Conservation (phyloP, 2,797 vertebrate species). For the Sebastes hubbsi region DNA sequence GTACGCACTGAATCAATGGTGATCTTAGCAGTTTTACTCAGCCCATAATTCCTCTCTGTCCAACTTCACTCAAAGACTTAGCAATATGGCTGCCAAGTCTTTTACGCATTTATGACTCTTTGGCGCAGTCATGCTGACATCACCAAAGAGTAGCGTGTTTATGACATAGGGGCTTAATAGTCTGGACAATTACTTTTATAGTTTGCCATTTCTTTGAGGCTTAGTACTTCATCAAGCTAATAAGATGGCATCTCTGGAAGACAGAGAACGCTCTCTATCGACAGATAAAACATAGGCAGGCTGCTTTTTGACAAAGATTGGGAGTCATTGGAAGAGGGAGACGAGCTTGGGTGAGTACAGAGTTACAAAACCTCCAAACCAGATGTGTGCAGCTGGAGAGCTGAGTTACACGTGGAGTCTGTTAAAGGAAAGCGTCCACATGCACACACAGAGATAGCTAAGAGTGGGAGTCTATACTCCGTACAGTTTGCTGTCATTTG, state of each 20-base stretch:
- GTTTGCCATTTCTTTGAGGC: neutral
- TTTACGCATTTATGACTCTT: slow-evolving; percentile 51
- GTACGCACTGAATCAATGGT: slow-evolving; percentile 61
- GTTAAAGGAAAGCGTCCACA: slow-evolving; percentile 11
- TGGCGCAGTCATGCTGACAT: slow-evolving; percentile 61
- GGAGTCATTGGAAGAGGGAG: neutral
- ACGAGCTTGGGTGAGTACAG: neutral
- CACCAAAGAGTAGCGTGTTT: slow-evolving; percentile 15
- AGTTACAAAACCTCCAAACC: slow-evolving; percentile 45
- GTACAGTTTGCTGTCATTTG: neutral
- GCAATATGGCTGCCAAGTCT: slow-evolving; percentile 47
- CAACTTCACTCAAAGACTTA: neutral
- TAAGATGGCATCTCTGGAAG: neutral
- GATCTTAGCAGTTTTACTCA: slow-evolving; percentile 63
- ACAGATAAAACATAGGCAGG: neutral
- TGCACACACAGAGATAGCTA: neutral
- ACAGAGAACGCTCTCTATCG: neutral
- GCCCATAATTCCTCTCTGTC: slow-evolving; percentile 53
- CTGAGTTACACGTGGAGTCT: slow-evolving; percentile 24
- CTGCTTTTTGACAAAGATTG: neutral
- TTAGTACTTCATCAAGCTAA: neutral
- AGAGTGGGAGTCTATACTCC: neutral
- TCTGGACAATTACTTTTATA: neutral
- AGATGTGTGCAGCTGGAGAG: slow-evolving; percentile 59
- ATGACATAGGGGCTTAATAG: slow-evolving; percentile 10